Percentiles rank a stretch among this genome's conserved stretches.
These are phyloP conservation scores for Boleophthalmus pectinirostris DNA, from an alignment of 2,113 vertebrate species.

Conservation along the genomic window DNA sequence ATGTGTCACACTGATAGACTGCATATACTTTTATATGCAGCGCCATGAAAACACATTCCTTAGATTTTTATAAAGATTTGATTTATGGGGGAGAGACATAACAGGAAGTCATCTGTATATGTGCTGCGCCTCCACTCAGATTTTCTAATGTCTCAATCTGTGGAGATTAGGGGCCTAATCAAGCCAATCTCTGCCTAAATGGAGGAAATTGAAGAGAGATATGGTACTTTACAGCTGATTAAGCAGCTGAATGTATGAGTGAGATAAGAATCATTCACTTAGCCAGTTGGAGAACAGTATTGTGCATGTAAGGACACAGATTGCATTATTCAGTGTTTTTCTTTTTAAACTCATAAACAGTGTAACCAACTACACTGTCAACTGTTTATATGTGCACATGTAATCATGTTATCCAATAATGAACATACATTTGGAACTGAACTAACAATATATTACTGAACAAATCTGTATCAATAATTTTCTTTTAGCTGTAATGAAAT, in stretches of 20 bases:
- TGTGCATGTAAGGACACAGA: conserved; percentile 78
- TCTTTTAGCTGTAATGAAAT: neutral
- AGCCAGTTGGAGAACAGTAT: conserved; percentile 78
- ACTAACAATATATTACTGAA: neutral
- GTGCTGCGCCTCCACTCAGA: conserved; percentile 46
- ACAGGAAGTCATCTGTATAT: conserved; percentile 41
- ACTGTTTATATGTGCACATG: neutral
- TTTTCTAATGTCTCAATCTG: conserved; percentile 75
- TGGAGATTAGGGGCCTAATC: conserved; percentile 95
- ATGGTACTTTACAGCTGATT: conserved; percentile 95
- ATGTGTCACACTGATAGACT: neutral
- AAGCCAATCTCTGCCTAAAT: conserved; percentile 94
- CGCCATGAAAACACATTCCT: neutral
- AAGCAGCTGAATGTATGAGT: conserved; percentile 72
- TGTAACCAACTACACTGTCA: neutral
- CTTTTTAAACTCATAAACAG: neutral
- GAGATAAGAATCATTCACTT: conserved; percentile 81
- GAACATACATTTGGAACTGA: neutral
- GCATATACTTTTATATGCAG: neutral
- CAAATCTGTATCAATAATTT: neutral
- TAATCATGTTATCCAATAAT: neutral
- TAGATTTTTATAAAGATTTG: conserved; percentile 2
- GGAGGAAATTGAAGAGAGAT: conserved; percentile 95
- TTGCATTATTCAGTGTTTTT: conserved; percentile 6
- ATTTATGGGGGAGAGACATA: conserved; percentile 17